Base-by-base conservation (phyloP, 1,140 invertebrate genomes). In the Polypedilum pembai region DNA sequence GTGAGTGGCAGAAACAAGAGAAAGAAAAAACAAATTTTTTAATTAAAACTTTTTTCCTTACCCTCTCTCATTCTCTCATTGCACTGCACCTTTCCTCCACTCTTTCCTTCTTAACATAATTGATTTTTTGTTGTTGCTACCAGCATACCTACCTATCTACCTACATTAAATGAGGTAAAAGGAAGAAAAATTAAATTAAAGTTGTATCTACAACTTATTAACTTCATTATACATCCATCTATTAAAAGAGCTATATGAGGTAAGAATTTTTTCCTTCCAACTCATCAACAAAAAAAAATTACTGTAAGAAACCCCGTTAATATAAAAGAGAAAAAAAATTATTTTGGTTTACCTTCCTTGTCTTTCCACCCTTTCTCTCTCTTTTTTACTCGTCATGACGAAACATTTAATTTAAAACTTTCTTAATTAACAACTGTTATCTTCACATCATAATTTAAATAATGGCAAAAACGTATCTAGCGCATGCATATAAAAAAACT, bases 401-500 rank as follows among this genome's bases (percentile, higher is more conserved):
- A 20, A 20, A 21, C 65, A 21, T 69, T 69, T 69, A 69, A 69
- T 69, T 69, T 69, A 69, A 69, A 69, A 69, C 65, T 69, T 69
- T 69, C 65, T 69, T 69, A 69, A 69, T 69, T 69, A 69, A 21
- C 65, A 69, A 69, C 65, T 69, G 65, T 21, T 69, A 69, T 69
- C 65, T 69, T 69, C 65, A 21, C 65, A 69, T 69, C 65, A 69
- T 69, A 69, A 69, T 69, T 21, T 69, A 8, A 21, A 18, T 18
- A 69, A 69, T 20, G 17, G 20, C n/a, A 69, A 69, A 69, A 69
- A 56, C n/a, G 45, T 56, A 56, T 56, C 45, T 56, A n/a, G 45
- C 45, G 45, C 45, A 56, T 56, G 65, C 17, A 69, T 69, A 69
- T 20, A 69, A 18, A 66, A 66, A 69, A 69, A 69, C n/a, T 69